Evolutionary conservation across 2,888 invertebrate genomes (phyloP).

Genomic region (Phortica magna): DNA sequence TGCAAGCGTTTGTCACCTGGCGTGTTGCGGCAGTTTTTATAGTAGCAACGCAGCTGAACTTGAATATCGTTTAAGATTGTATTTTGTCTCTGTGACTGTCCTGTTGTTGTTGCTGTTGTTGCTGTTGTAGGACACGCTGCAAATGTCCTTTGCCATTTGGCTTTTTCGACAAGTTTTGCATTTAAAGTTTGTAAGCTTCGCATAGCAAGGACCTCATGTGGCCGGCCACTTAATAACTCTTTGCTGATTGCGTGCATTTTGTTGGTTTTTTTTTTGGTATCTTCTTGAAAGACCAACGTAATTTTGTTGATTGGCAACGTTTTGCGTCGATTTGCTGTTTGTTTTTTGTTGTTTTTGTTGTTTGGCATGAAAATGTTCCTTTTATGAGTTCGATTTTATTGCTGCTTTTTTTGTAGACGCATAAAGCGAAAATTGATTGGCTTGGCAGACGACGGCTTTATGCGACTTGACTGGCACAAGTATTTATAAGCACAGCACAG

Average conservation of each 20-base stretch:
- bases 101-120: no score
- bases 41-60: no score
- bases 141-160: no score
- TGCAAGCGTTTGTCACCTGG: constrained; percentile 12
- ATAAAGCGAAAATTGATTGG: constrained; percentile 28
- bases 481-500: constrained; percentile 13
- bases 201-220: no score
- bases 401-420: constrained; percentile 19
- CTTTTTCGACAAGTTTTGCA: no score
- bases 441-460: constrained; percentile 2
- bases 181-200: no score
- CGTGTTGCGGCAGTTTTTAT: neutral
- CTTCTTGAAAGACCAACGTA: neutral
- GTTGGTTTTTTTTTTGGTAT: neutral
- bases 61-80: no score
- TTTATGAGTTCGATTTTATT: constrained; percentile 15
- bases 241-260: neutral
- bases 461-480: neutral
- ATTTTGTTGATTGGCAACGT: neutral
- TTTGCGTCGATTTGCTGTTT: neutral
- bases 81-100: no score
- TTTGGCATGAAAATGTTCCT: neutral
- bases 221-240: neutral
- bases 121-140: no score
- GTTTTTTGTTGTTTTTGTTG: neutral